Evolutionary conservation across 2,888 invertebrate species (phyloP).

Genomic region (Drosophila engyochracea): DNA sequence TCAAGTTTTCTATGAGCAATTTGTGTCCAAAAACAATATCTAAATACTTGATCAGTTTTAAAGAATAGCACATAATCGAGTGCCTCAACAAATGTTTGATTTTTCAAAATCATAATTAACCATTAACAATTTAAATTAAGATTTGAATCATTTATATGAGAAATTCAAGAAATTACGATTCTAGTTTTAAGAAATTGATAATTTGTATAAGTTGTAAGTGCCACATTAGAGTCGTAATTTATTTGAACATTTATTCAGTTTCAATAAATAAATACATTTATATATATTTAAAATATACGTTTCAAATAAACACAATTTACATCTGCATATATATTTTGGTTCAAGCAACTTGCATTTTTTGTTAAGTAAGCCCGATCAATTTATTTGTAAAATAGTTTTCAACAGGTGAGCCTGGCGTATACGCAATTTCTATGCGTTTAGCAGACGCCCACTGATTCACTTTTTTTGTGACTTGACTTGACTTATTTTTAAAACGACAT

Average conservation of each 20-base stretch:
- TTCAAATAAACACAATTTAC: not conserved
- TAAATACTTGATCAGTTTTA: not conserved
- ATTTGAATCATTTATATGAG: not conserved
- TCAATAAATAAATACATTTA: not conserved
- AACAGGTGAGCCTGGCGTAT: not conserved
- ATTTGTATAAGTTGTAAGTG: not conserved
- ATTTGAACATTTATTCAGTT: not conserved
- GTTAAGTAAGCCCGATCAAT: not conserved
- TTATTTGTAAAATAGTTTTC: not conserved
- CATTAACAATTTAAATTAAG: not conserved
- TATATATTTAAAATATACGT: not conserved
- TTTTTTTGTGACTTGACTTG: slow-evolving; percentile 10
- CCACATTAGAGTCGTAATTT: no score
- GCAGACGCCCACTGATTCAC: slow-evolving; percentile 14
- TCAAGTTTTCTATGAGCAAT: not conserved
- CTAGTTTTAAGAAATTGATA: not conserved
- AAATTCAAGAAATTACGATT: no score
- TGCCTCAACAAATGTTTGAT: not conserved
- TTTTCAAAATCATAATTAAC: not conserved
- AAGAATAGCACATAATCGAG: not conserved
- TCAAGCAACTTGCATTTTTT: not conserved
- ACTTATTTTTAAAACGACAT: slow-evolving; percentile 21
- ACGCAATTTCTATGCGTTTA: slow-evolving; percentile 25
- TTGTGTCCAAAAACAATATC: not conserved
- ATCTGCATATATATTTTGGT: not conserved